phyloP scores from a whole-genome alignment of 2,888 invertebrate genomes.

The Geophilus truncorum region DNA sequence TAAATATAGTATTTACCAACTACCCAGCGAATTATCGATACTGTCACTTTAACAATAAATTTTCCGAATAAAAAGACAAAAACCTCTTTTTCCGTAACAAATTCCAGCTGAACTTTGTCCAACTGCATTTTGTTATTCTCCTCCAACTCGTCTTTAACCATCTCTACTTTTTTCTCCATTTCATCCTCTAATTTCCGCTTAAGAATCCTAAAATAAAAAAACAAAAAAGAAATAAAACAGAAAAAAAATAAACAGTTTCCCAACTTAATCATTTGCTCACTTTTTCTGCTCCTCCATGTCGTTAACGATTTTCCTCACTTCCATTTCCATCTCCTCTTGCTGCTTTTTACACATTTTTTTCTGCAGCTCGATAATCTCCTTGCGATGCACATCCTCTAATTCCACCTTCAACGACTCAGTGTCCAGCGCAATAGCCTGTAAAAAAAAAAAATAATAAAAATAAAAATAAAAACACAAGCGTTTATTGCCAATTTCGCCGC shows the following conservation, averaged over 20 bases:
- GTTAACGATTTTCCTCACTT: conserved; percentile 25
- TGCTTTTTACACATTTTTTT: conserved; percentile 25
- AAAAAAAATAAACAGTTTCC: background rate
- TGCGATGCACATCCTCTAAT: conserved; percentile 28
- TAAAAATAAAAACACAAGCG: background rate
- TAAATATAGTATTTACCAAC: too few species aligned
- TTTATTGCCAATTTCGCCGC: background rate
- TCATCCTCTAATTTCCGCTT: conserved; percentile 49
- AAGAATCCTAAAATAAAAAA: background rate
- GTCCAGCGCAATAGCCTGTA: conserved; percentile 27
- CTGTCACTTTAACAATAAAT: too few species aligned
- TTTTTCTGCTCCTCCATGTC: conserved; percentile 15
- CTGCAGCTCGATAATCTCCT: conserved; percentile 31
- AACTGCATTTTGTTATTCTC: conserved; percentile 52
- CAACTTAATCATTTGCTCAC: background rate
- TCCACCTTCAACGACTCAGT: conserved; percentile 20
- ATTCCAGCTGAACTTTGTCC: conserved; percentile 45
- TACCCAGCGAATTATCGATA: too few species aligned
- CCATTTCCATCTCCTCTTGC: conserved; percentile 20
- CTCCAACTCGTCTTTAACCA: conserved; percentile 58
- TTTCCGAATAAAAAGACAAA: background rate
- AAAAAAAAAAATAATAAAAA: background rate
- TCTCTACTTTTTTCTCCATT: conserved; percentile 71
- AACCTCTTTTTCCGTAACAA: conserved; percentile 35
- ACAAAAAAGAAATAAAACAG: background rate